A percentile compares a stretch with the other conserved stretches of the same genome.
Conservation (phyloP, 2,888 invertebrate species). For the Rhopalosiphum nymphaeae region DNA sequence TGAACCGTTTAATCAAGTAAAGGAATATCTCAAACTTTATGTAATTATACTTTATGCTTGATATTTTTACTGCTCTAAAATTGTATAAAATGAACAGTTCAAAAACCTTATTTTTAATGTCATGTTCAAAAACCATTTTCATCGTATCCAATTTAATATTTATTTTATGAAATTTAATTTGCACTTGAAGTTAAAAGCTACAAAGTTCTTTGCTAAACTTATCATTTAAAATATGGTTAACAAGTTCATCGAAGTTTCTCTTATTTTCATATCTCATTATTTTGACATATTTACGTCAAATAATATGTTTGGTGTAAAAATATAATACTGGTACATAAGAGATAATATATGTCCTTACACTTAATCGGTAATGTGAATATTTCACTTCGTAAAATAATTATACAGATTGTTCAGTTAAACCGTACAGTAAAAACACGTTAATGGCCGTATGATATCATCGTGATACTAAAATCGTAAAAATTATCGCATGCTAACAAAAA, state of each 20-base stretch:
- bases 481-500: not conserved
- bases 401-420: not conserved
- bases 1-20: not conserved
- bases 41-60: not conserved
- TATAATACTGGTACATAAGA: no score
- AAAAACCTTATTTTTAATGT: not conserved
- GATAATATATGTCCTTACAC: not conserved
- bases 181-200: not conserved
- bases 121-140: not conserved
- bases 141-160: not conserved
- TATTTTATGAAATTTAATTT: not conserved
- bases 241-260: not conserved
- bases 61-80: not conserved
- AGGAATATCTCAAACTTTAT: not conserved
- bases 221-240: not conserved
- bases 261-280: not conserved
- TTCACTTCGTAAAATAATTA: not conserved
- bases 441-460: not conserved
- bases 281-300: not conserved
- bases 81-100: not conserved
- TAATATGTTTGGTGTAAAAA: not conserved
- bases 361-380: not conserved
- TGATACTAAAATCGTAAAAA: not conserved
- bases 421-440: not conserved
- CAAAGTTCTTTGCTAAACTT: not conserved